Percentiles rank a stretch among this genome's conserved stretches.
These are phyloP conservation scores for Sarcophaga peregrina DNA, from an alignment of 1,140 invertebrate species.

Conservation along the genomic window DNA sequence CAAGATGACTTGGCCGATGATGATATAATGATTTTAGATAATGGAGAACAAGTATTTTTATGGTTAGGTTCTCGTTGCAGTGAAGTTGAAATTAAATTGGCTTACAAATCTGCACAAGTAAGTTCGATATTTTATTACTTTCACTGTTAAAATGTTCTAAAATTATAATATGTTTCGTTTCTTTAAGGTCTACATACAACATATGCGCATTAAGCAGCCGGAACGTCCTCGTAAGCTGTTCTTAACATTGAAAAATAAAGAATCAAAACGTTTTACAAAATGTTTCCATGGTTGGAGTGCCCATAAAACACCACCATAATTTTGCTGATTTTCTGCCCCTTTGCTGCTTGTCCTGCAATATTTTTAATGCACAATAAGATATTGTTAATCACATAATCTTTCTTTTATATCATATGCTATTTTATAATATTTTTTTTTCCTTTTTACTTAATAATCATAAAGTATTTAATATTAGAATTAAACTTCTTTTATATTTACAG, in stretches of 20 bases:
- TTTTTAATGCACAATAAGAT: slow-evolving; percentile 1
- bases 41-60: slow-evolving; percentile 96
- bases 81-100: slow-evolving; percentile 98
- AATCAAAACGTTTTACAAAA: slow-evolving; percentile 93
- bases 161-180: slow-evolving; percentile 12
- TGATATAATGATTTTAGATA: slow-evolving; percentile 99
- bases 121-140: slow-evolving; percentile 32
- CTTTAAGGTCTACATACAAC: slow-evolving; percentile 94
- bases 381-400: background rate
- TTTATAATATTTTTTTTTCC: background rate
- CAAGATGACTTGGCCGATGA: slow-evolving; percentile 99
- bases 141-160: background rate
- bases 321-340: background rate
- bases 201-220: slow-evolving; percentile 95
- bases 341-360: background rate
- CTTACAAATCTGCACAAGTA: slow-evolving; percentile 98
- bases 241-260: slow-evolving; percentile 96
- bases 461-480: slow-evolving; percentile 20
- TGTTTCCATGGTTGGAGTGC: slow-evolving; percentile 97
- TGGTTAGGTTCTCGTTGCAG: slow-evolving; percentile 97
- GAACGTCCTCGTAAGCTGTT: slow-evolving; percentile 91
- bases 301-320: slow-evolving; percentile 55
- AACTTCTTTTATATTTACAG: slow-evolving; percentile 1
- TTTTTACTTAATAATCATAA: slow-evolving; percentile 8
- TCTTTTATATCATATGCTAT: background rate